These are phyloP conservation scores for Zaprionus ornatus DNA, from an alignment of 1,140 invertebrate genomes.

Conservation along the genomic window DNA sequence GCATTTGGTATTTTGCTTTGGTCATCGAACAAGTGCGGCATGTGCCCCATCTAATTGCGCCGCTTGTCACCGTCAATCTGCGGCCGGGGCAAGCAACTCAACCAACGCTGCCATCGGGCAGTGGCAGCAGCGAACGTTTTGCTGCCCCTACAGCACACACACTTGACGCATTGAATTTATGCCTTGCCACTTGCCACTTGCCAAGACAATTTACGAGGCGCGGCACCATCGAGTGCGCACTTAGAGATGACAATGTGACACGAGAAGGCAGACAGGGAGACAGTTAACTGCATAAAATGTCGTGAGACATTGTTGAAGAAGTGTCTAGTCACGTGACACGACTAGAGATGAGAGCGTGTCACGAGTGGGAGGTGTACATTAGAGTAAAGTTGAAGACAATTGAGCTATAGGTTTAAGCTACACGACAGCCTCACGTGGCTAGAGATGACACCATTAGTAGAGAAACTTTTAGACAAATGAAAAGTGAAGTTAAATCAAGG, in stretches of 20 bases:
- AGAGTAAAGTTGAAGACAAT: too few relatives aligned
- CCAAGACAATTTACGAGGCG: conserved; percentile 36
- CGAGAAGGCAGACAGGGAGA: not conserved
- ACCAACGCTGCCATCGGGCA: conserved; percentile 5
- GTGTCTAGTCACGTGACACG: not conserved
- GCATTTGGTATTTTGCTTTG: conserved; percentile 7
- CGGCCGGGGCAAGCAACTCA: conserved; percentile 15
- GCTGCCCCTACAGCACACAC: not conserved
- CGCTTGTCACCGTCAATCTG: conserved; percentile 46
- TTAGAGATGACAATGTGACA: conserved; percentile 12
- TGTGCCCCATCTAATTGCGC: conserved; percentile 36
- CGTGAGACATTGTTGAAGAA: too few relatives aligned
- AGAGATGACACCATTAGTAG: too few relatives aligned
- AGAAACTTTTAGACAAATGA: too few relatives aligned
- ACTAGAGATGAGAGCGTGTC: conserved; percentile 12
- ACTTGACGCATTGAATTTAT: conserved; percentile 54
- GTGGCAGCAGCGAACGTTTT: not conserved
- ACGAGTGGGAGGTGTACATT: not conserved
- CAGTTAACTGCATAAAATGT: too few relatives aligned
- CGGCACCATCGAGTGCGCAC: not conserved
- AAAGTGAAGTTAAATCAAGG: too few relatives aligned
- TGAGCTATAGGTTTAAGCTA: too few relatives aligned
- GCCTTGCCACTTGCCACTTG: conserved; percentile 41
- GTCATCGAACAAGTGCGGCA: conserved; percentile 20
- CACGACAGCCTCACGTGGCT: too few relatives aligned